Base-by-base conservation (phyloP, 2,113 vertebrate species). In the Eleginops maclovinus region DNA sequence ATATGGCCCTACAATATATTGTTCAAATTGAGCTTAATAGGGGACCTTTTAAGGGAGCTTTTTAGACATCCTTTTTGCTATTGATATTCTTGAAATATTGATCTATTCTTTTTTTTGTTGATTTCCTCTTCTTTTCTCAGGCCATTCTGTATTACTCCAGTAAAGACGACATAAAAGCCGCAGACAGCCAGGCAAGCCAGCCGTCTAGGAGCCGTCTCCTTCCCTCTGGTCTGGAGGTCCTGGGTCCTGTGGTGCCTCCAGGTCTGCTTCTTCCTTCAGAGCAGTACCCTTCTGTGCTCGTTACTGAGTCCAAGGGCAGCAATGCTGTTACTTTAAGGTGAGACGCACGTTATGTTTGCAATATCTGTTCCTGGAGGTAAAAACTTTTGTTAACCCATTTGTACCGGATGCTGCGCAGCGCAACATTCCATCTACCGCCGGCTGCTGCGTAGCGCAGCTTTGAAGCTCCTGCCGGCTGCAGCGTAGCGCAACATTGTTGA, bases 311-410 rank as follows among this genome's bases (percentile, higher is more conserved):
- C 62, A 95, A 84, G 71, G 95, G 92, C 81, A 96, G 96, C 59
- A 95, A 94, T 58, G 94, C 95, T 11, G 93, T 98, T 14, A 93
- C 97, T 40, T 88, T 98, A 84, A 96, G 98, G 98, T 95, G 90
- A 82, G 72, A 46, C 3, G 9, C 17, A 19, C 16, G 6, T 36
- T 31, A n/a, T 24, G 58, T 8, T 40, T 55, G 19, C 9, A 40
- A 36, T 0, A 56, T 19, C 51, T 17, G 11, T 21, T 9, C 2
- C 0, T 54, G 16, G 24, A 7, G 2, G 0, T 15, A 21, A 46
- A 43, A 55, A 46, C 16, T n/a, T n/a, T n/a, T n/a, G n/a, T n/a
- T n/a, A n/a, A n/a, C n/a, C n/a, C n/a, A n/a, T n/a, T n/a, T n/a
- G n/a, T n/a, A n/a, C n/a, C n/a, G n/a, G n/a, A n/a, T n/a, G n/a